Conservation (phyloP, 2,113 vertebrate genomes). For the Archilochus colubris region DNA sequence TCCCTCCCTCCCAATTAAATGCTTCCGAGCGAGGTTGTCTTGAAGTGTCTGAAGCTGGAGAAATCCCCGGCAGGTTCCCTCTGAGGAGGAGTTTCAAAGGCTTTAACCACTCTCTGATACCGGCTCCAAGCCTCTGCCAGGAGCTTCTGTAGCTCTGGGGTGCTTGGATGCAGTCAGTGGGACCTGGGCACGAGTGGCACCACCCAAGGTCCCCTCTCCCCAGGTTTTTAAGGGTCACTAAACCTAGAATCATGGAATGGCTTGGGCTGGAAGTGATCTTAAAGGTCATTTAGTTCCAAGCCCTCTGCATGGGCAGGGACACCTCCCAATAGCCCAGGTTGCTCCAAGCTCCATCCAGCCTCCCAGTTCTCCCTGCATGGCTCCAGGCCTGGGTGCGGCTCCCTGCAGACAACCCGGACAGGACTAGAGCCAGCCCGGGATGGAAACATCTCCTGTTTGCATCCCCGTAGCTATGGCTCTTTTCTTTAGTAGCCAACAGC, state of each 20-base stretch:
- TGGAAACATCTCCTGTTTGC: neutral
- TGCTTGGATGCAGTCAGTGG: fast-evolving
- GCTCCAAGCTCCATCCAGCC: neutral
- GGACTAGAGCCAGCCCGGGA: neutral
- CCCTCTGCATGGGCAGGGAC: too few species aligned
- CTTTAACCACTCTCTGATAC: neutral
- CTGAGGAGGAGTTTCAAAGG: neutral
- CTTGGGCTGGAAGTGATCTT: too few species aligned
- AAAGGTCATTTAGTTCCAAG: too few species aligned
- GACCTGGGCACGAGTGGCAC: fast-evolving
- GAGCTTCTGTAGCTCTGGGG: neutral
- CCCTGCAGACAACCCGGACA: neutral
- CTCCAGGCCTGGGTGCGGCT: neutral
- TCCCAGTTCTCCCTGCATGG: fast-evolving
- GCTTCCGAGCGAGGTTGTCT: fast-evolving
- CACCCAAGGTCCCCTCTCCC: too few species aligned
- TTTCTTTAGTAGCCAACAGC: neutral
- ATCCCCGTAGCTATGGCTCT: fast-evolving
- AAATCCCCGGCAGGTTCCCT: neutral
- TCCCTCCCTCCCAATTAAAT: conserved; percentile 12
- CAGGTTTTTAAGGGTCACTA: too few species aligned
- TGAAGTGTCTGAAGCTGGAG: neutral
- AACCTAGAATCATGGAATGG: too few species aligned
- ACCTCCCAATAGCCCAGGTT: too few species aligned
- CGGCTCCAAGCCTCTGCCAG: fast-evolving